These are phyloP conservation scores for Ectemnius continuus DNA, from an alignment of 2,888 invertebrate genomes.

Conservation along the genomic window DNA sequence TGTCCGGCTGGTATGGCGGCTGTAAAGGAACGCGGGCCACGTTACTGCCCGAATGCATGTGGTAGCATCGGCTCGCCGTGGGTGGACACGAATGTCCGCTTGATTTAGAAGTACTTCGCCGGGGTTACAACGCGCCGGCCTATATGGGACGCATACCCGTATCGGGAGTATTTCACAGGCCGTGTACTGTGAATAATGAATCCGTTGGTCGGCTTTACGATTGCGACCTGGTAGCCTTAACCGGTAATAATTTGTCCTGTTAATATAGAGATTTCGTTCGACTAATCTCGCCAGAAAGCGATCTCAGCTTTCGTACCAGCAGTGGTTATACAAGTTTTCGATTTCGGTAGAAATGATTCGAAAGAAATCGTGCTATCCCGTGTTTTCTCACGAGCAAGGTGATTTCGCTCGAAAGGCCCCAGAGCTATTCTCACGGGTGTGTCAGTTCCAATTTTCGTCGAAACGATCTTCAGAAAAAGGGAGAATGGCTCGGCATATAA, in stretches of 20 bases:
- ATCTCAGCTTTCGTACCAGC: neutral
- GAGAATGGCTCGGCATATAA: conserved; percentile 29
- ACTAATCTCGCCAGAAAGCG: neutral
- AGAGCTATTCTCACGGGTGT: conserved; percentile 9
- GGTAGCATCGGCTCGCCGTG: conserved; percentile 27
- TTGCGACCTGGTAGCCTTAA: conserved; percentile 24
- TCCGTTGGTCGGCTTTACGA: conserved; percentile 34
- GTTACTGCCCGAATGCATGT: conserved; percentile 19
- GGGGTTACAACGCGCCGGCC: conserved; percentile 37
- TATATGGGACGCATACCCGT: conserved; percentile 39
- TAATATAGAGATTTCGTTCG: conserved; percentile 14
- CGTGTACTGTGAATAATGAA: conserved; percentile 40
- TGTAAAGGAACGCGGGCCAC: conserved; percentile 27
- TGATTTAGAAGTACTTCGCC: conserved; percentile 55
- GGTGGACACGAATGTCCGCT: conserved; percentile 50
- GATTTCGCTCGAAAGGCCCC: too few species aligned
- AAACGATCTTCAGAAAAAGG: conserved; percentile 26
- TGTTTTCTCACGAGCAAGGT: too few species aligned
- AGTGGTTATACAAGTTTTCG: neutral
- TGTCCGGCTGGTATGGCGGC: conserved; percentile 15
- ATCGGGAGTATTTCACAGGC: conserved; percentile 27
- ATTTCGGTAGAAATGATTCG: too few species aligned
- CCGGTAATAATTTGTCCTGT: conserved; percentile 26
- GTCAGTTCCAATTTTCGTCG: neutral
- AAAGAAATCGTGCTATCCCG: too few species aligned